Base-by-base conservation (phyloP, 2,797 vertebrate species). In the Melanotaenia nigrans region DNA sequence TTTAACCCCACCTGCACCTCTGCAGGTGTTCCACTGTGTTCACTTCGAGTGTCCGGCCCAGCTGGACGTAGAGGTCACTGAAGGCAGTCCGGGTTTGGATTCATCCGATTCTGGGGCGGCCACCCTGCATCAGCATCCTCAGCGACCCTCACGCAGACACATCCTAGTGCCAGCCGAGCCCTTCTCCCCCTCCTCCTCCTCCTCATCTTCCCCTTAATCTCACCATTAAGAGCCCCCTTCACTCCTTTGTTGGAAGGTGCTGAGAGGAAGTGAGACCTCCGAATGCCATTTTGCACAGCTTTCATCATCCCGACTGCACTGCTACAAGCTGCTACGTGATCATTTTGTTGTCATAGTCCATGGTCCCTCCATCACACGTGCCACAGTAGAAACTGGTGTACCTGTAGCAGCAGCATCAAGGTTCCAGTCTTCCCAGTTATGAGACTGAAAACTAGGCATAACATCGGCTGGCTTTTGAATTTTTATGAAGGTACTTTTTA, bases 11-110 rank as follows among this genome's bases (percentile, higher is more conserved):
- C 13, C 24, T 10, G 0, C 7, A 3, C 58, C 12, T 62, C 61
- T 53, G 18, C 84, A 99, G 97, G 97, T 99, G 60, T 99, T 99
- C 91, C 98, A 99, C 92, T 99, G 97, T 33, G 98, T 99, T 61
- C 97, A 99, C 92, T 99, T 99, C 42, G 97, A 99, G 87, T 98
- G 97, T 85, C 98, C 98, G 0, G 96, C 96, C 78, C 96, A 97
- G 91, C 92, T 92, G 63, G 89, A 94, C 80, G 85, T 80, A 0
- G 95, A 95, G 73, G 96, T 96, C 40, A 95, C 91, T 0, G 96
- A 97, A 11, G 92, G 84, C 70, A 90, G 83, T 25, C 95, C 96
- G 2, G 95, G 96, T 20, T 42, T 85, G 63, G 94, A 93, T 42
- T 56, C 85, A 16, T 73, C 79, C 0, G 92, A 94, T 9, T 45